Percentiles rank a stretch among this genome's conserved stretches.
phyloP scores from a whole-genome alignment of 2,888 invertebrate genomes.

The Lithophane socia region DNA sequence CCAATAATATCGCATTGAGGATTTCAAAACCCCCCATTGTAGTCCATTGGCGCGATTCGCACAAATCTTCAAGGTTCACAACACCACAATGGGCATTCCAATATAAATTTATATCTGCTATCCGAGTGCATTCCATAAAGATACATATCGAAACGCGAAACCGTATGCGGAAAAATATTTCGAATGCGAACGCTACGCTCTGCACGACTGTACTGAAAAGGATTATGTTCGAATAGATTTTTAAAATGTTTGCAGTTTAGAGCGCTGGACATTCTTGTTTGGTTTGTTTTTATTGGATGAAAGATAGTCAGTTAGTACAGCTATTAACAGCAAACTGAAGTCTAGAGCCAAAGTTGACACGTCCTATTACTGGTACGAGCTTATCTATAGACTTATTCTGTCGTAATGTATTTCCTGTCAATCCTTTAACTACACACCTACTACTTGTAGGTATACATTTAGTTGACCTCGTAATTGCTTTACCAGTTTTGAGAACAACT shows the following conservation, averaged over 20 bases:
- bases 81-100: slow-evolving; percentile 71
- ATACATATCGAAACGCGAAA: slow-evolving; percentile 60
- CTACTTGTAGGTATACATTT: no score
- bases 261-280: slow-evolving; percentile 22
- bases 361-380: not conserved
- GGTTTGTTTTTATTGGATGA: slow-evolving; percentile 36
- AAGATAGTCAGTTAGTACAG: slow-evolving; percentile 28
- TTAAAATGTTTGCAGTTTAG: slow-evolving; percentile 54
- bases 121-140: slow-evolving; percentile 63
- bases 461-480: no score
- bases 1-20: slow-evolving; percentile 56
- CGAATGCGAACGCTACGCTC: slow-evolving; percentile 53
- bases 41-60: slow-evolving; percentile 56
- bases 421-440: no score
- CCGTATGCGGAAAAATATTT: slow-evolving; percentile 66
- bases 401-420: not conserved
- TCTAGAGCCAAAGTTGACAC: not conserved
- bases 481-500: no score
- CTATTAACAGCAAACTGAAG: slow-evolving; percentile 12
- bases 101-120: slow-evolving; percentile 71
- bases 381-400: not conserved
- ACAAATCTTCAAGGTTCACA: slow-evolving; percentile 70
- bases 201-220: slow-evolving; percentile 51
- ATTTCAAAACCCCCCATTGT: slow-evolving; percentile 57
- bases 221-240: slow-evolving; percentile 60